Conservation (phyloP, 2,113 vertebrate genomes). For the Indri indri region DNA sequence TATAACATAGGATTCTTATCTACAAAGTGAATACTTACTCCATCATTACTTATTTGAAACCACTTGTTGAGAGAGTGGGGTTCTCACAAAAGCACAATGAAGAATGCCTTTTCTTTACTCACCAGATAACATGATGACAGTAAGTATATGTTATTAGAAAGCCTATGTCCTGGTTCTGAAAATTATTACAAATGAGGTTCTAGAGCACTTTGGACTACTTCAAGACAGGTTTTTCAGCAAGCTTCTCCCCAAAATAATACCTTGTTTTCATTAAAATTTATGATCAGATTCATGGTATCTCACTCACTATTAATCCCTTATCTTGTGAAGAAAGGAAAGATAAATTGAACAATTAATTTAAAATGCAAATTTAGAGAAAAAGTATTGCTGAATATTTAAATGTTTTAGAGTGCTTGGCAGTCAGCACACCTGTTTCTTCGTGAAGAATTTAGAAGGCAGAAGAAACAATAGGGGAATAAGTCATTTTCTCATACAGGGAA, state of each 20-base stretch:
- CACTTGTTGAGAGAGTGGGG: background rate
- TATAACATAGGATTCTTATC: background rate
- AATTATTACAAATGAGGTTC: background rate
- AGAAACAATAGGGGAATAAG: background rate
- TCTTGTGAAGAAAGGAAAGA: background rate
- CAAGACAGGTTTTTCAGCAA: background rate
- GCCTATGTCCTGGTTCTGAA: background rate
- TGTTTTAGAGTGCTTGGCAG: background rate
- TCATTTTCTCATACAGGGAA: background rate
- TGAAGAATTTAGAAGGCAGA: background rate
- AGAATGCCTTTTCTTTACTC: background rate
- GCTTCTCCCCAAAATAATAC: background rate
- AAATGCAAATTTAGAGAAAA: constrained; percentile 27
- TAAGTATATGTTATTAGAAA: background rate
- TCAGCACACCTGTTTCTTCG: background rate
- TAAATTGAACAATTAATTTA: background rate
- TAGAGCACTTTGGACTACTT: background rate
- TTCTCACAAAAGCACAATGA: background rate
- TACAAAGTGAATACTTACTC: background rate
- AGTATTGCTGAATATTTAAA: background rate
- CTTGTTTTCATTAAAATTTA: background rate
- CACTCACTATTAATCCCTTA: background rate
- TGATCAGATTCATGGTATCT: background rate
- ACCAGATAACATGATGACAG: background rate
- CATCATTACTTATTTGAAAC: background rate